phyloP scores from a whole-genome alignment of 2,113 vertebrate species.

The Arizona elegans region DNA sequence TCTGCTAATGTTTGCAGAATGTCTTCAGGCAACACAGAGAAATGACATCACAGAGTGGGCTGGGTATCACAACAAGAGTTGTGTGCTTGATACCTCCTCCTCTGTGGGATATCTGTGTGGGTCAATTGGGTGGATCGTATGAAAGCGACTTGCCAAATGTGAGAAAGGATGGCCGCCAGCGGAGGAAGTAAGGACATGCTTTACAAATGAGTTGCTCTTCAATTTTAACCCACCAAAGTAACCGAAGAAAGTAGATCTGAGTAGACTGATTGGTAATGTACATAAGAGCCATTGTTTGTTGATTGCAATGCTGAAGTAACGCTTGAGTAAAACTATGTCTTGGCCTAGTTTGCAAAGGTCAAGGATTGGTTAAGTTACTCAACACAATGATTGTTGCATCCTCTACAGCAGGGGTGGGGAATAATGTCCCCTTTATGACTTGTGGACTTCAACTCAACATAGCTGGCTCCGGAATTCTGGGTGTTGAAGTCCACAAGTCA shows the following conservation, averaged over 20 bases:
- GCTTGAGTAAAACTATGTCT: not conserved
- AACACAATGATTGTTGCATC: no score
- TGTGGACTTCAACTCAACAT: not conserved
- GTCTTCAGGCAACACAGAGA: not conserved
- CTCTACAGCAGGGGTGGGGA: not conserved
- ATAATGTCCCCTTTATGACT: not conserved
- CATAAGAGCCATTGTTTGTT: not conserved
- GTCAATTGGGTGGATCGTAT: not conserved
- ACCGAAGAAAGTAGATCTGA: not conserved
- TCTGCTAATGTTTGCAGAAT: not conserved
- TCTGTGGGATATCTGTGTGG: not conserved
- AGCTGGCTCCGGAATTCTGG: no score
- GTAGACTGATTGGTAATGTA: not conserved
- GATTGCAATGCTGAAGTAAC: not conserved
- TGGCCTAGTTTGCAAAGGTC: not conserved
- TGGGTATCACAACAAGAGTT: not conserved
- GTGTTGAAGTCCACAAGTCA: no score
- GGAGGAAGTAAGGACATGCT: not conserved
- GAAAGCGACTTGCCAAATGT: not conserved
- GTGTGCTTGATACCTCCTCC: not conserved
- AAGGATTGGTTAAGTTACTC: not conserved
- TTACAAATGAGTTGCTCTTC: not conserved
- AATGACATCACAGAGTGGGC: not conserved
- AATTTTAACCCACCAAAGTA: not conserved
- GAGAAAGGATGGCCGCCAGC: no score